Evolutionary conservation across 30 jellyfish, hydroid and myxozoan species (phyloP), one percentile per base, ranked within the genome.

Genomic region (Aurelia coerulea): DNA sequence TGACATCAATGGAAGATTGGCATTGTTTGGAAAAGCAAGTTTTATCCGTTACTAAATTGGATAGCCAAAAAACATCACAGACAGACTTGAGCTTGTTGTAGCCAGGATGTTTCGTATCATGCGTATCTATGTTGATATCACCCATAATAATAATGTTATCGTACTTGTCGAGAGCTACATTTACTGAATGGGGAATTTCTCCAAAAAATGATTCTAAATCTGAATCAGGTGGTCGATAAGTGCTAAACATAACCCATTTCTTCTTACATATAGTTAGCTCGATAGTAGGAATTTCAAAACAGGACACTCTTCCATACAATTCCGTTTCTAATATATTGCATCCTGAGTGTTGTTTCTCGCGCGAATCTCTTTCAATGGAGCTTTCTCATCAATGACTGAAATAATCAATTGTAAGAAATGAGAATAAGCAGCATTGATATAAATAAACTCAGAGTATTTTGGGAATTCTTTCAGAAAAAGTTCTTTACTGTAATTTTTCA

Each of bases 91-190:
- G 14, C 58, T 77, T 34, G 58, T 3, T 41, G 59, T n/a, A 77
- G 59, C 83, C 88, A 59, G 64, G 62, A 62, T 60, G 42, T 41
- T 3, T 33, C 37, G 1, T 29, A 46, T 77, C 39, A n/a, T n/a
- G n/a, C n/a, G n/a, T n/a, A n/a, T n/a, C n/a, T n/a, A n/a, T n/a
- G n/a, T n/a, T n/a, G n/a, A 74, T 18, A 50, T 74, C 85, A 11
- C 85, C 85, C 73, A 52, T 16, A 74, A 72, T 74, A 32, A 72
- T 72, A 72, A 74, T 50, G 73, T 74, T 74, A 46, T 74, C 85
- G 62, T 56, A 74, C 50, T 74, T 74, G 1, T 17, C 58, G n/a
- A 74, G 85, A 74, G 85, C 85, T 29, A 12, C n/a, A 52, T 74
- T 74, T 32, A 74, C 69, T 14, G 15, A 19, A 23, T 32, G 37